Evolutionary conservation across 2,888 invertebrate species (phyloP), one percentile per base, ranked within the genome.

Genomic region (Herminia tarsipennalis): DNA sequence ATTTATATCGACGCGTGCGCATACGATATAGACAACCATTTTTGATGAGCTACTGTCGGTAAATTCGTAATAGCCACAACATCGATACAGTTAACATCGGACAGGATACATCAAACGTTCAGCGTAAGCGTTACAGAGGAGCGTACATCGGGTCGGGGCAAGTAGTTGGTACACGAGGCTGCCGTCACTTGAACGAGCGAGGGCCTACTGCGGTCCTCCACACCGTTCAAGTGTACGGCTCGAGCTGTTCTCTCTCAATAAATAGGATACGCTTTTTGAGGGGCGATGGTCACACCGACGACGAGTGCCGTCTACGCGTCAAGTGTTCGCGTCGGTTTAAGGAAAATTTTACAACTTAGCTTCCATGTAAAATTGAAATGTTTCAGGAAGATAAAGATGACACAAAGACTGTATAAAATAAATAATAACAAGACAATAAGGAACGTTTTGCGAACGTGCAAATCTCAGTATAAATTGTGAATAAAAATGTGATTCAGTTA

Each of bases 201-300:
- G 21, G 17, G 3, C 14, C 29, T 16, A 21, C 17, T n/a, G n/a
- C 29, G 29, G 16, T n/a, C 2, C 20, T 25, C 56, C 55, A 59
- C 58, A 37, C 60, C 76, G 78, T 76, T 80, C 77, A 78, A 81
- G 76, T 76, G 75, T 49, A 78, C 77, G 79, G 64, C 50, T 60
- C 77, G 81, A 80, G 81, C 83, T 63, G 70, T 76, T 76, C 63
- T 70, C 67, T 76, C 69, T 74, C 64, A 59, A 66, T 46, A 36
- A 17, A 39, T 47, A 71, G 46, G 78, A 76, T 78, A 86, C 85
- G 84, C 77, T 83, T 87, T 87, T 83, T 87, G 66, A 76, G 66
- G 87, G 88, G 88, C 88, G 88, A 84, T 86, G 77, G 87, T 86
- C 81, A 88, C 87, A 81, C 74, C 73, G 86, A 85, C 86, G 86